phyloP scores from a whole-genome alignment of 2,113 vertebrate species.

The Onychostruthus taczanowskii region DNA sequence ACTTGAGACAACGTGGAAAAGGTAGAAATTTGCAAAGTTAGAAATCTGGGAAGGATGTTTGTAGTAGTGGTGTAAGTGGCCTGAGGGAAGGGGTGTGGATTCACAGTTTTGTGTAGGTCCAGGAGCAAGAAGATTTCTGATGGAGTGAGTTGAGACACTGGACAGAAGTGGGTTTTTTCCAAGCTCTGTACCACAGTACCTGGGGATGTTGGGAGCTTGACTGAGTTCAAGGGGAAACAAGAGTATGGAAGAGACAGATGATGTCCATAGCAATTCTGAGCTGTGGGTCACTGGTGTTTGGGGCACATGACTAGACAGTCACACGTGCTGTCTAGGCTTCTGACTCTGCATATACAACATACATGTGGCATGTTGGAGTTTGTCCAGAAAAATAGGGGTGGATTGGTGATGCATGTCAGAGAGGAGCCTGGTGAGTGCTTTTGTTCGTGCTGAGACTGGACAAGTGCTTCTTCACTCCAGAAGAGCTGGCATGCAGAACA shows the following conservation, averaged over 20 bases:
- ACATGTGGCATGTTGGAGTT: neutral
- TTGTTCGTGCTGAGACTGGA: neutral
- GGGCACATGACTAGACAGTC: neutral
- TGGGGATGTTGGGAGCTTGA: neutral
- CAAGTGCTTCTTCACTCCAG: neutral
- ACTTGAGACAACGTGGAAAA: neutral
- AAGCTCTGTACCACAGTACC: neutral
- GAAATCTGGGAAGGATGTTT: neutral
- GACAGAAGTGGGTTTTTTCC: neutral
- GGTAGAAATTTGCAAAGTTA: neutral
- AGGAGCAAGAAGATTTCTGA: neutral
- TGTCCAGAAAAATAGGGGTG: neutral
- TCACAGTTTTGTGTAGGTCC: neutral
- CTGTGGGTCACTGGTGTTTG: neutral
- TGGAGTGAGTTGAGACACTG: neutral
- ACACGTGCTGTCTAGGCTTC: fast-evolving
- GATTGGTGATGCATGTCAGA: neutral
- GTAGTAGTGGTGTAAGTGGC: neutral
- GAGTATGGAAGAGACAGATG: neutral
- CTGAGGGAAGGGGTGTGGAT: neutral
- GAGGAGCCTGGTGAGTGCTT: neutral
- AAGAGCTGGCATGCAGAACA: neutral
- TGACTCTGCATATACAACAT: too few relatives aligned
- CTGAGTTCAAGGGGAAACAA: neutral
- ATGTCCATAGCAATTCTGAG: neutral